Evolutionary conservation across 30 jellyfish, hydroid and myxozoan genomes (phyloP).

Genomic region (Catostylus mosaicus): DNA sequence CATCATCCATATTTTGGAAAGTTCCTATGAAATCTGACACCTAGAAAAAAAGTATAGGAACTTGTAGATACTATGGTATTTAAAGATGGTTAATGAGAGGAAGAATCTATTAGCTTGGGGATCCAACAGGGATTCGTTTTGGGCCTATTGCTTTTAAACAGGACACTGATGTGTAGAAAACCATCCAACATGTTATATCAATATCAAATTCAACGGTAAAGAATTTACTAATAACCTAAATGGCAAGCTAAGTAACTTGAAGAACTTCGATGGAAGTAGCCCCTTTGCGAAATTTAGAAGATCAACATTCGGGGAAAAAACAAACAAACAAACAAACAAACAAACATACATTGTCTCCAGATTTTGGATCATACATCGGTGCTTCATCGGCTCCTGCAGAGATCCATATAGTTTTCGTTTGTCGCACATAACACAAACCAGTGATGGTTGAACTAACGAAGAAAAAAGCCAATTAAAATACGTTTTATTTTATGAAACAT

Average conservation of each 20-base stretch:
- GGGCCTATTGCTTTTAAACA: too few relatives aligned
- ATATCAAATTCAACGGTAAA: too few relatives aligned
- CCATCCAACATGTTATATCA: too few relatives aligned
- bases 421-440: slow-evolving; percentile 78
- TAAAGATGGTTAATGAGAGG: too few relatives aligned
- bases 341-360: slow-evolving; percentile 81
- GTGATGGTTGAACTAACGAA: slow-evolving; percentile 64
- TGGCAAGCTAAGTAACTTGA: too few relatives aligned
- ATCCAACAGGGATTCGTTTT: too few relatives aligned
- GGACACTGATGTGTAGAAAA: too few relatives aligned
- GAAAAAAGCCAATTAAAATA: neutral
- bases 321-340: neutral
- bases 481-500: too few relatives aligned
- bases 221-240: too few relatives aligned
- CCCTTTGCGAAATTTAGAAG: neutral
- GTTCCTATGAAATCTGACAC: slow-evolving; percentile 86
- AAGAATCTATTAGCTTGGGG: too few relatives aligned
- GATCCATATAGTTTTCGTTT: slow-evolving; percentile 80
- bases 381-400: slow-evolving; percentile 80
- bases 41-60: slow-evolving; percentile 1
- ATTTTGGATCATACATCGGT: slow-evolving; percentile 84
- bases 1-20: slow-evolving; percentile 56
- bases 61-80: too few relatives aligned
- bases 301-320: neutral
- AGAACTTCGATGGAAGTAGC: neutral